A percentile compares a stretch with the other conserved stretches of the same genome.
These are phyloP conservation scores for Poeciliopsis gracilis DNA, from an alignment of 2,797 vertebrate species.

Conservation along the genomic window DNA sequence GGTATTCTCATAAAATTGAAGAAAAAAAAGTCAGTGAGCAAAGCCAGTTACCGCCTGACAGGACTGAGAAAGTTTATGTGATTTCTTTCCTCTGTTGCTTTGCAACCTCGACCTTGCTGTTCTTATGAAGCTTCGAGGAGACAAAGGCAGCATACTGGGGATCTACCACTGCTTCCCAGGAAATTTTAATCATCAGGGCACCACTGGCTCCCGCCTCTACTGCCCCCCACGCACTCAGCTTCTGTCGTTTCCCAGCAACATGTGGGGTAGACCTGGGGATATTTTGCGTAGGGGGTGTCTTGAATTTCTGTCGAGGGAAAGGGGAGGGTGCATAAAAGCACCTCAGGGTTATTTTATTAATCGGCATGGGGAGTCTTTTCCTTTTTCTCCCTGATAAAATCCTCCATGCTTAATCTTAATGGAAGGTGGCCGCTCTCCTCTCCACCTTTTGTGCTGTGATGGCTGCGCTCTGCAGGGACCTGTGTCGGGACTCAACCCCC, in stretches of 20 bases:
- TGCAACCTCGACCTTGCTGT: constrained; percentile 43
- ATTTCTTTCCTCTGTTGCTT: constrained; percentile 42
- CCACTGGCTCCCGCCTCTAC: constrained; percentile 46
- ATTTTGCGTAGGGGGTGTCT: constrained; percentile 51
- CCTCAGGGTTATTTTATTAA: constrained; percentile 79
- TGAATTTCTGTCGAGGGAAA: constrained; percentile 41
- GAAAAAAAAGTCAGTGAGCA: constrained; percentile 64
- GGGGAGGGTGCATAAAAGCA: constrained; percentile 55
- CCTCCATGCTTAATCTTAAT: constrained; percentile 67
- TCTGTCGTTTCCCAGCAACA: constrained; percentile 79
- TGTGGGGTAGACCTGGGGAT: constrained; percentile 63
- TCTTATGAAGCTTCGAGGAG: constrained; percentile 66
- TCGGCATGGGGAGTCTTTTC: constrained; percentile 77
- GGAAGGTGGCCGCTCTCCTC: constrained; percentile 71
- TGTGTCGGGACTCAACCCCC: constrained; percentile 50
- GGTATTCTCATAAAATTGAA: constrained; percentile 52
- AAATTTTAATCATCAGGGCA: constrained; percentile 80
- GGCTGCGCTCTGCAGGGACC: constrained; percentile 72
- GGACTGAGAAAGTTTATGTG: constrained; percentile 69
- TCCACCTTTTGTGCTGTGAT: constrained; percentile 79
- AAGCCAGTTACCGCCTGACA: constrained; percentile 71
- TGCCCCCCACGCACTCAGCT: constrained; percentile 27
- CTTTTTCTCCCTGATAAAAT: constrained; percentile 72
- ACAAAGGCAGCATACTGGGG: constrained; percentile 67
- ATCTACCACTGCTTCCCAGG: constrained; percentile 70